Evolutionary conservation across 2,113 vertebrate species (phyloP).

Genomic region (Azemiops feae): DNA sequence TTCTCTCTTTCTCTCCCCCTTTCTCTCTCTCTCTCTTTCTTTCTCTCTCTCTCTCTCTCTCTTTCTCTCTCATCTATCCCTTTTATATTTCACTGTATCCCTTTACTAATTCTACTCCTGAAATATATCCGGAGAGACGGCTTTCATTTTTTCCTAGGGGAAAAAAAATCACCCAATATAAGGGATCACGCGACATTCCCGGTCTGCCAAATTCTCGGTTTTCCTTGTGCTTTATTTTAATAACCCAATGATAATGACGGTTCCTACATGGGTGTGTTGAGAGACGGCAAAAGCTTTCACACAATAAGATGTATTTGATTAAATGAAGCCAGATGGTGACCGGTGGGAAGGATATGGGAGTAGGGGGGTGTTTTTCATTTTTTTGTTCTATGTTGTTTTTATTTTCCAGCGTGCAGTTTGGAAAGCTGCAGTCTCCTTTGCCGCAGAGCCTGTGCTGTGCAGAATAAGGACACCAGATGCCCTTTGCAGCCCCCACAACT

Average conservation of each 20-base stretch:
- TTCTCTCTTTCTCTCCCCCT: too few species aligned
- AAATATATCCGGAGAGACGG: neutral
- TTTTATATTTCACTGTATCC: neutral
- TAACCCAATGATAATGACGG: neutral
- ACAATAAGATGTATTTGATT: conserved; percentile 8
- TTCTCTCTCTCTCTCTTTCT: too few species aligned
- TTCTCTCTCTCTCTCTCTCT: too few species aligned
- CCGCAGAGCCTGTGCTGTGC: neutral
- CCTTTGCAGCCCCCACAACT: neutral
- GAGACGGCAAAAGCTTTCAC: neutral
- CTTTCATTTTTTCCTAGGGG: neutral
- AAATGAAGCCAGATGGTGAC: conserved; percentile 15
- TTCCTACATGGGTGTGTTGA: neutral
- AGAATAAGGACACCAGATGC: neutral
- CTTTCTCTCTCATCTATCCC: neutral
- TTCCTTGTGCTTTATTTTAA: neutral
- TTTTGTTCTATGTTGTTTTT: neutral
- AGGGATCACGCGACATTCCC: neutral
- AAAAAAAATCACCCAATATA: accelerated
- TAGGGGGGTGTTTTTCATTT: neutral
- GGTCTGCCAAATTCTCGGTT: neutral
- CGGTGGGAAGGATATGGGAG: neutral
- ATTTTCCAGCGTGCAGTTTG: neutral
- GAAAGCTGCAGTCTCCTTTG: neutral
- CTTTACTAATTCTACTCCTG: neutral